A percentile compares a stretch with the other conserved stretches of the same genome.
Conservation (phyloP, 2,113 vertebrate species). For the Istiophorus platypterus region DNA sequence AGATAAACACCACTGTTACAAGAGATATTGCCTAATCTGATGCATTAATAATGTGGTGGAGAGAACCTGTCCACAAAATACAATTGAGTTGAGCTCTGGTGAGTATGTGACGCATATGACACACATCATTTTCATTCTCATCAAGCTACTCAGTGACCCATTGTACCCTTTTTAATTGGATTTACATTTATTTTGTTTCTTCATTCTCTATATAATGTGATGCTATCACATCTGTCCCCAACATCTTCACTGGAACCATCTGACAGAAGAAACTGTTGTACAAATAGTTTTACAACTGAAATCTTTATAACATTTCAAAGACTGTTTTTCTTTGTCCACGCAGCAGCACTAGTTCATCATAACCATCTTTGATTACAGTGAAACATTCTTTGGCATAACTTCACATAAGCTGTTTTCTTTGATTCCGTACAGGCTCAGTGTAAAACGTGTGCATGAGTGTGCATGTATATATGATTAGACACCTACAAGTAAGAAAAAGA, state of each 20-base stretch:
- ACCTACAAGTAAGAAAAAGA: background rate
- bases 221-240: background rate
- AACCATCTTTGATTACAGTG: background rate
- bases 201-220: background rate
- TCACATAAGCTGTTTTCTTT: slow-evolving; percentile 11
- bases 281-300: background rate
- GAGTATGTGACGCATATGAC: background rate
- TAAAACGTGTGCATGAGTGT: background rate
- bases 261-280: background rate
- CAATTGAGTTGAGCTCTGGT: background rate
- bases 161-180: background rate
- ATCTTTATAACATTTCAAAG: background rate
- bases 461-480: background rate
- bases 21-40: background rate
- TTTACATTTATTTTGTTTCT: background rate
- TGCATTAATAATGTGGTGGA: background rate
- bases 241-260: background rate
- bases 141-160: too few species aligned
- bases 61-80: background rate
- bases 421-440: slow-evolving; percentile 15
- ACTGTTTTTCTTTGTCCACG: background rate
- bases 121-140: too few species aligned
- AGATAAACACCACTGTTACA: background rate
- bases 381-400: background rate
- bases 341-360: background rate